Evolutionary conservation across 2,113 vertebrate species (phyloP).

Genomic region (Phyllopteryx taeniolatus): DNA sequence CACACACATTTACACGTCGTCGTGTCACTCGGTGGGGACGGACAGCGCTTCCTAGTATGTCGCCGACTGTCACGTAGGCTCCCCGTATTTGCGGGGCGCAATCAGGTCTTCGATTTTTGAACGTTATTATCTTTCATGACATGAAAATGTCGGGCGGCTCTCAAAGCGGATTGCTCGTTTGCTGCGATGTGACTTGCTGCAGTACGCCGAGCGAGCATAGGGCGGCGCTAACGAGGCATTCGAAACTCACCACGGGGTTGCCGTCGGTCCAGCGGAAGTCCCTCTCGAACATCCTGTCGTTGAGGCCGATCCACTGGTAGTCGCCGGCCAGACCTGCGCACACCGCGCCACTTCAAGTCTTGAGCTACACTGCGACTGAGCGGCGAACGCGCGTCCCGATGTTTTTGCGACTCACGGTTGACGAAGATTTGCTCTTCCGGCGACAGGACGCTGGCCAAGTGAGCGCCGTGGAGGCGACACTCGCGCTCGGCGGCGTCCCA

Average conservation of each 20-base stretch:
- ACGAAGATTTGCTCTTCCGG: conserved; percentile 88
- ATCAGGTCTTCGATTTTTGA: too few relatives aligned
- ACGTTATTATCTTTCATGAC: too few relatives aligned
- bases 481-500: conserved; percentile 93
- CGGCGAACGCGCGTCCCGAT: too few relatives aligned
- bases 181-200: conserved; percentile 10
- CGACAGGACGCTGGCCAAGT: conserved; percentile 87
- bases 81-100: too few relatives aligned
- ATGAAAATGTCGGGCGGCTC: too few relatives aligned
- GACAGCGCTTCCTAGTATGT: background rate
- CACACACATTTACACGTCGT: background rate
- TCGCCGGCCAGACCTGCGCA: conserved; percentile 88
- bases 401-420: conserved; percentile 79
- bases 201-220: conserved; percentile 27
- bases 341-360: background rate
- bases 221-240: conserved; percentile 25
- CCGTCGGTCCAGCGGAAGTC: conserved; percentile 97
- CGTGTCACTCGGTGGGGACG: background rate
- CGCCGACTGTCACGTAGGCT: too few relatives aligned
- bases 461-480: conserved; percentile 88
- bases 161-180: background rate
- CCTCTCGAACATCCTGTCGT: conserved; percentile 95
- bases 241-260: conserved; percentile 80
- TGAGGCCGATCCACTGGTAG: conserved; percentile 97
- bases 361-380: too few relatives aligned